Evolutionary conservation across 2,888 invertebrate genomes (phyloP).

Genomic region (Lymantria monacha): DNA sequence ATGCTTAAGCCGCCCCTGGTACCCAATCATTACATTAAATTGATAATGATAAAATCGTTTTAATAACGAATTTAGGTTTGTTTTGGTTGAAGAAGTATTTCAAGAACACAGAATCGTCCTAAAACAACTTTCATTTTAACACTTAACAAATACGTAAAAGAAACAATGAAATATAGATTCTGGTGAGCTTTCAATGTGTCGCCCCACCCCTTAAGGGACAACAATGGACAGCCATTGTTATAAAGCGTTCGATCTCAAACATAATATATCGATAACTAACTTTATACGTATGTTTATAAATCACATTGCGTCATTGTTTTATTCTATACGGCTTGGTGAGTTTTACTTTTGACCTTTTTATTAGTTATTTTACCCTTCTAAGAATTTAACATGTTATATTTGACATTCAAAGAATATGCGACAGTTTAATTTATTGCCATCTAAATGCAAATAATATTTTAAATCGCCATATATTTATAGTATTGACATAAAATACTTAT

Average conservation of each 20-base stretch:
- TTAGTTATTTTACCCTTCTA: too few relatives aligned
- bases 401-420: too few relatives aligned
- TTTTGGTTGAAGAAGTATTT: too few relatives aligned
- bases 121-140: background rate
- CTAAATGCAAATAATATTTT: too few relatives aligned
- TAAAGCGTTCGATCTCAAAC: background rate
- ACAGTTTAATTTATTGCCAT: too few relatives aligned
- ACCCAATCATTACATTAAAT: too few relatives aligned
- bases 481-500: too few relatives aligned
- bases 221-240: slow-evolving; percentile 21
- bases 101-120: too few relatives aligned
- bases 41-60: too few relatives aligned
- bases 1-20: too few relatives aligned
- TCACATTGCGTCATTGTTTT: background rate
- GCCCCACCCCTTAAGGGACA: slow-evolving; percentile 21
- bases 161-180: slow-evolving; percentile 21
- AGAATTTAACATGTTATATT: background rate
- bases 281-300: background rate
- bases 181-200: slow-evolving; percentile 22
- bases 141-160: slow-evolving; percentile 9
- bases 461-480: too few relatives aligned
- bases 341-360: background rate
- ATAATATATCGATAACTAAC: background rate
- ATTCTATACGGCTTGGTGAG: background rate
- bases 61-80: too few relatives aligned